Conservation (phyloP, 2,113 vertebrate species). For the Alces alces region DNA sequence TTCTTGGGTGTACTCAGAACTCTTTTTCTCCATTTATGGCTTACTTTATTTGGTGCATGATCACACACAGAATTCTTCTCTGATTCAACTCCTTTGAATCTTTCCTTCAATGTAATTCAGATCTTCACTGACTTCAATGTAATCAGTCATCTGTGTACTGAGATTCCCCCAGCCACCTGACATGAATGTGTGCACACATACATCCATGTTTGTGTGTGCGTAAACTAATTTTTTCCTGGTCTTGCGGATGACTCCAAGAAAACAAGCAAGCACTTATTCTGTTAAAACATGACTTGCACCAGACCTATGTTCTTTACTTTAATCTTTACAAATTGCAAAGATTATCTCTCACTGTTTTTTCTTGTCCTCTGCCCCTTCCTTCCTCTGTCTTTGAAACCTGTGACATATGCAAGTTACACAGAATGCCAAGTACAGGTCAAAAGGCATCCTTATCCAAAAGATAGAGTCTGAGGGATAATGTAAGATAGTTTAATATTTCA, state of each 20-base stretch:
- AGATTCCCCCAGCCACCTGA: fast-evolving
- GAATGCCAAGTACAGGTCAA: background rate
- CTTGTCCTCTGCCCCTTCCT: background rate
- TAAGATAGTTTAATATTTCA: background rate
- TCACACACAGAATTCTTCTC: background rate
- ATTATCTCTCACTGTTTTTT: background rate
- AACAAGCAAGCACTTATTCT: background rate
- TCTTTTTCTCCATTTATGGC: background rate
- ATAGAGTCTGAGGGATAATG: background rate
- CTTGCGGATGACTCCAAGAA: background rate
- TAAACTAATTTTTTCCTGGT: background rate
- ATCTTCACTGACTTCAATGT: background rate
- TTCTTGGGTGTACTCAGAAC: background rate
- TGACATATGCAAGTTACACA: background rate
- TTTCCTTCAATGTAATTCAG: background rate
- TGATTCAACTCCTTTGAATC: background rate
- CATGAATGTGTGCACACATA: fast-evolving
- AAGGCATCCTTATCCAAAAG: background rate
- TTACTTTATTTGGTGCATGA: background rate
- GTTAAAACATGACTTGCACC: background rate
- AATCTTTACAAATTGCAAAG: background rate
- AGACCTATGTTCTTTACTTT: background rate
- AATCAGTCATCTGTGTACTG: background rate
- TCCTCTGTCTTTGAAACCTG: background rate
- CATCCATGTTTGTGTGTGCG: fast-evolving